Base-by-base conservation (phyloP, 2,797 vertebrate species). In the Coendou prehensilis region DNA sequence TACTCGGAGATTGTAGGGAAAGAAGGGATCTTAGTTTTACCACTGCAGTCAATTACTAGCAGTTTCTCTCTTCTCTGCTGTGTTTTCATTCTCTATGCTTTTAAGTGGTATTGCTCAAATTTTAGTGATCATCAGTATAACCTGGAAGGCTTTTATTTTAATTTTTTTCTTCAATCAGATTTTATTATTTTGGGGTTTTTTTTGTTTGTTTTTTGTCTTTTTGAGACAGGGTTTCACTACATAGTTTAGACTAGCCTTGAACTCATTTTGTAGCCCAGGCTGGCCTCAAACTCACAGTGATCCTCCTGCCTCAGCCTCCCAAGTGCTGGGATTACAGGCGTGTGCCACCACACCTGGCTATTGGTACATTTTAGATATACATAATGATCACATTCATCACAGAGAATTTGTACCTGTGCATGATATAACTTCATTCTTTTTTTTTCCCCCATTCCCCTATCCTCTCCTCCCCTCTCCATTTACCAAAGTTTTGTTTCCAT, bases 91-190 rank as follows among this genome's bases (percentile, higher is more conserved):
- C 73, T 91, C 59, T 91, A 13, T 41, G 14, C 52, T 84, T 92
- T 87, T 54, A 85, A 45, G 30, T 20, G 52, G 17, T 61, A 89
- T 50, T 80, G 92, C 41, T 92, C 52, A 95, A 83, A 90, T 78
- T 93, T 95, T 83, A 91, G 52, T 80, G 33, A 64, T 22, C 54
- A 78, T 85, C 26, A 96, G 73, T 91, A 93, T 67, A 63, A 81
- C n/a, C 45, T 59, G 14, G 13, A 92, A 6, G 33, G 63, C 30
- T 67, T 33, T 79, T 89, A 73, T 67, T 33, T 79, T 89, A 73
- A 93, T 67, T 5, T 33, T 67, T 67, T 67, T 59, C 57, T 59
- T 33, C 30, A 57, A 7, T 57, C 56, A 67, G 63, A 67, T n/a
- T 67, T n/a, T 67, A 67, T 14, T 41, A 41, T 41, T 41, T 41